phyloP scores from a whole-genome alignment of 2,888 invertebrate species.

The Amorpha juglandis region DNA sequence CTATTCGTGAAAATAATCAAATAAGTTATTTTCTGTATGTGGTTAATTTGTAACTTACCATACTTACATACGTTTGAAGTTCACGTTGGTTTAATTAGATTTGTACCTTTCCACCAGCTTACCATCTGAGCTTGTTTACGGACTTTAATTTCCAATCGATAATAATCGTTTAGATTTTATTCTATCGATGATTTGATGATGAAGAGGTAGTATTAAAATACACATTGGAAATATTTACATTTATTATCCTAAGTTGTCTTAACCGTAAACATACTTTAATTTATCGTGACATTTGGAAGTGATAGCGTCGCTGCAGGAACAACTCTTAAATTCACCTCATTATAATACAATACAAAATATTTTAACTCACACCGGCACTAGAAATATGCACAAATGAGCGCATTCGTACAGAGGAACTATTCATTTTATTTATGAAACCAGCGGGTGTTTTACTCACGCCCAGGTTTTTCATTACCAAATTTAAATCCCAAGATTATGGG shows the following conservation, averaged over 20 bases:
- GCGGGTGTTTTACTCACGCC: slow-evolving; percentile 1
- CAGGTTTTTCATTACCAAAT: not conserved
- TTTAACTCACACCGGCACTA: slow-evolving; percentile 42
- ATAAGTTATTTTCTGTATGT: no score
- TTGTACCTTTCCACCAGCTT: no score
- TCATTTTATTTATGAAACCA: slow-evolving; percentile 1
- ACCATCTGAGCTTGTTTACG: no score
- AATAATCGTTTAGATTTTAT: no score
- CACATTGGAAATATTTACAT: slow-evolving; percentile 64
- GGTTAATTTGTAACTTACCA: not conserved
- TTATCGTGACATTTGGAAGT: slow-evolving; percentile 10
- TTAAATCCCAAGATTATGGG: not conserved
- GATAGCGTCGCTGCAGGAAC: slow-evolving; percentile 21
- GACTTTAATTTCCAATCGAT: no score
- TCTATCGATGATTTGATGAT: not conserved
- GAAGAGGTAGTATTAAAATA: slow-evolving; percentile 41
- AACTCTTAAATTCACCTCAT: slow-evolving; percentile 45
- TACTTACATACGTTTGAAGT: not conserved
- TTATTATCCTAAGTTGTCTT: slow-evolving; percentile 47
- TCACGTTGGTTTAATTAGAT: no score
- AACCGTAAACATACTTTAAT: slow-evolving; percentile 32
- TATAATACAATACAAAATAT: slow-evolving; percentile 48
- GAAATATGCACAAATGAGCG: slow-evolving; percentile 16
- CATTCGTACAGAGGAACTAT: not conserved
- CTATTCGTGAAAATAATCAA: no score